phyloP scores from a whole-genome alignment of 2,797 vertebrate species.

The Nasua narica region DNA sequence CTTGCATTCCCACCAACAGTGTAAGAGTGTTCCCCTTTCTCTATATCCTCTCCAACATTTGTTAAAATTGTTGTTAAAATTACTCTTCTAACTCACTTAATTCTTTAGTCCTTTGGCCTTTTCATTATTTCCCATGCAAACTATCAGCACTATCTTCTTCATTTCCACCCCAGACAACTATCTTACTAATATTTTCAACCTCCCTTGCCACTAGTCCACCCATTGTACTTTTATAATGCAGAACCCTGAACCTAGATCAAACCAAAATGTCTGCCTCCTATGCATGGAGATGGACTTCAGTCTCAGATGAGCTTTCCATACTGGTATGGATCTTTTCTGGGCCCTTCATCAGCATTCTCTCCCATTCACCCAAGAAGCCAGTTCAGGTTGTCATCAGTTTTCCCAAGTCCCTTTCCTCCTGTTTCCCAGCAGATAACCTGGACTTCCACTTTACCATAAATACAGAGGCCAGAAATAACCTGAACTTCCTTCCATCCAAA shows the following conservation, averaged over 20 bases:
- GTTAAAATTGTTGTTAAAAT: neutral
- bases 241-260: neutral
- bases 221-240: neutral
- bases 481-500: neutral
- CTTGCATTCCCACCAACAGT: too few species aligned
- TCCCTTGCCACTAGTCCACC: neutral
- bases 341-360: neutral
- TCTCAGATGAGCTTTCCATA: neutral
- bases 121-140: neutral
- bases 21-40: too few species aligned
- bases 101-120: neutral
- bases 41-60: too few species aligned
- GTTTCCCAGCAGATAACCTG: neutral
- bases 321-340: neutral
- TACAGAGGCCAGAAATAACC: neutral
- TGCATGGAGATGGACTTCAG: neutral
- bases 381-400: neutral
- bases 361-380: neutral
- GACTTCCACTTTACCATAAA: neutral
- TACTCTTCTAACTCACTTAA: slow-evolving; percentile 1
- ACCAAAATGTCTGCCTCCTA: neutral
- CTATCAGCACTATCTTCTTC: neutral
- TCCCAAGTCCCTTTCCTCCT: neutral
- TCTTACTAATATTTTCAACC: neutral
- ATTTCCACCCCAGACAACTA: neutral